A percentile compares a stretch with the other conserved stretches of the same genome.
Conservation (phyloP, 1,140 invertebrate genomes). For the Papilio helenus region DNA sequence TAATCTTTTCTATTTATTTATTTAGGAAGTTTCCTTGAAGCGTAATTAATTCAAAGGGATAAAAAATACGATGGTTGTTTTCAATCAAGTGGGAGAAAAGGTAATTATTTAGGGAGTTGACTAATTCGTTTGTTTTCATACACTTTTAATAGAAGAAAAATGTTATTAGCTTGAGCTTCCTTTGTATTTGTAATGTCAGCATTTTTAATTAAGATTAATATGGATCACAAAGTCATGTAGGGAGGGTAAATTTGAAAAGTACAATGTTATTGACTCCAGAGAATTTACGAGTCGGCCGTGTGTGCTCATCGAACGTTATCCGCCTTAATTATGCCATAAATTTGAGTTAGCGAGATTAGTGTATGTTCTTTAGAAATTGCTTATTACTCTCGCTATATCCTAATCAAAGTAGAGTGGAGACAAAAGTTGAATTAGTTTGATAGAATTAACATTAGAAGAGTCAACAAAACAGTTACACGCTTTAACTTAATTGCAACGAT, state of each 20-base stretch:
- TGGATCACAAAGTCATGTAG: neutral
- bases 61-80: no score
- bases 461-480: neutral
- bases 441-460: neutral
- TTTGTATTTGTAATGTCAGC: conserved; percentile 12
- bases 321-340: conserved; percentile 77
- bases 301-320: conserved; percentile 66
- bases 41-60: neutral
- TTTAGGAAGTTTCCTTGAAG: neutral
- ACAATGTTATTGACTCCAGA: conserved; percentile 46
- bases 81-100: no score
- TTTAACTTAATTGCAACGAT: neutral
- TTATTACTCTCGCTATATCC: conserved; percentile 57
- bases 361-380: conserved; percentile 75
- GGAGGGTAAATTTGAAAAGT: conserved; percentile 37
- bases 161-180: neutral
- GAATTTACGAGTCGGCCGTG: conserved; percentile 64
- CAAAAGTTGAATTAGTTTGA: conserved; percentile 25
- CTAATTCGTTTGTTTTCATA: no score
- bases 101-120: no score
- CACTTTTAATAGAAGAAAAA: neutral
- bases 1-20: conserved; percentile 39
- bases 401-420: conserved; percentile 29
- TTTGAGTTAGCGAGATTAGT: conserved; percentile 77
- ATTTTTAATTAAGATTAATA: neutral